These are phyloP conservation scores for Smittia sp. DNA, from an alignment of 2,888 invertebrate genomes.

Conservation along the genomic window DNA sequence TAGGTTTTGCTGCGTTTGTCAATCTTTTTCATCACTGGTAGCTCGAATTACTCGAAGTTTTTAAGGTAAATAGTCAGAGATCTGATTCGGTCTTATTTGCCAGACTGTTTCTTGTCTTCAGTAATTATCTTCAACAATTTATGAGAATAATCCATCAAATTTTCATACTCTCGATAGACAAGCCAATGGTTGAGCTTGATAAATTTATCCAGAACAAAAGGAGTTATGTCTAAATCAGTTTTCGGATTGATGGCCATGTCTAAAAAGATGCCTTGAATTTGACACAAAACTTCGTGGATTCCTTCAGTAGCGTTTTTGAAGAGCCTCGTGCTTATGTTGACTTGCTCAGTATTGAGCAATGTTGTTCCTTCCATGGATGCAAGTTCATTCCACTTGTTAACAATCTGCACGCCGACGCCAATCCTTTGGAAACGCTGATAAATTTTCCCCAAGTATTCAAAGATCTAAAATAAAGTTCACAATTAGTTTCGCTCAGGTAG, in stretches of 20 bases:
- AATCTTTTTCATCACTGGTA: too few relatives aligned
- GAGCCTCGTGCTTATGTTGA: neutral
- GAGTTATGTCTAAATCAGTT: constrained; percentile 13
- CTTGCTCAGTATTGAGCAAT: neutral
- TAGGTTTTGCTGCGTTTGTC: too few relatives aligned
- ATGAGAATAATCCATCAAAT: constrained; percentile 32
- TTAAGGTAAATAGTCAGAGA: too few relatives aligned
- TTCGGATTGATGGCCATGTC: constrained; percentile 1
- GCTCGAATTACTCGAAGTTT: too few relatives aligned
- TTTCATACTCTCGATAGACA: constrained; percentile 36
- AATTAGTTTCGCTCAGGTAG: neutral
- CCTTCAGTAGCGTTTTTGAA: constrained; percentile 17
- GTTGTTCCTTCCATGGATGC: constrained; percentile 9
- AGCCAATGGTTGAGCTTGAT: constrained; percentile 38
- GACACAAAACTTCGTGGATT: constrained; percentile 6
- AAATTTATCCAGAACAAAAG: constrained; percentile 11
- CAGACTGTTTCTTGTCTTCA: neutral
- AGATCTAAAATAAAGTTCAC: constrained; percentile 34
- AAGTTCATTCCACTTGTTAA: constrained; percentile 30
- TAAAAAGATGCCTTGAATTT: constrained; percentile 7
- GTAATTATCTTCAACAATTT: constrained; percentile 11
- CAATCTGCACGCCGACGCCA: constrained; percentile 21
- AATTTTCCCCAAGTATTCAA: constrained; percentile 26
- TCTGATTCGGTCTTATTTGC: too few relatives aligned
- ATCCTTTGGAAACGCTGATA: constrained; percentile 24